Percentiles rank a stretch among this genome's conserved stretches.
These are phyloP conservation scores for Germaria angustata DNA, from an alignment of 2,888 invertebrate genomes.

Conservation along the genomic window DNA sequence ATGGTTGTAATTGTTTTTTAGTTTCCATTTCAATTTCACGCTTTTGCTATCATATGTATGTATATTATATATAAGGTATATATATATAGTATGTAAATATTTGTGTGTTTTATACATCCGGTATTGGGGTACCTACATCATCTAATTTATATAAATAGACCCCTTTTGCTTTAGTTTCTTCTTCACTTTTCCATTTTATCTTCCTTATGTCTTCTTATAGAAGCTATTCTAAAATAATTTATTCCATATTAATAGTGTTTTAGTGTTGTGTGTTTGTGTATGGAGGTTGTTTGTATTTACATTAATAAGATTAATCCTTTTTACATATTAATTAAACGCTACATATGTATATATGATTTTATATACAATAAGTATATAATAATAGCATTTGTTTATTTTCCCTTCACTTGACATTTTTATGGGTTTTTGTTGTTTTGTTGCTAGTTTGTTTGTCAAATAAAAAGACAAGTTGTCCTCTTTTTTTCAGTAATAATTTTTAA, in stretches of 20 bases:
- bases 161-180: neutral
- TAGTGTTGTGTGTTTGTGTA: conserved; percentile 14
- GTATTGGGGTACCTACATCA: conserved; percentile 1
- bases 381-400: conserved; percentile 26
- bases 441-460: no score
- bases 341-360: neutral
- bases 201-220: conserved; percentile 25
- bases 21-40: conserved; percentile 9
- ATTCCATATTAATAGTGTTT: conserved; percentile 16
- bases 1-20: conserved; percentile 49
- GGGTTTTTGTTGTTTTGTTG: no score
- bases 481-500: conserved; percentile 54
- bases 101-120: conserved; percentile 48
- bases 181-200: neutral
- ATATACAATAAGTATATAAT: conserved; percentile 28
- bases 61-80: conserved; percentile 14
- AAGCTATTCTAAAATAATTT: conserved; percentile 38
- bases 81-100: conserved; percentile 25
- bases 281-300: conserved; percentile 47
- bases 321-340: conserved; percentile 28
- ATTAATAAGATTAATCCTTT: conserved; percentile 30
- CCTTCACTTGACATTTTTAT: conserved; percentile 30
- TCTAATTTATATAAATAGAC: conserved; percentile 14
- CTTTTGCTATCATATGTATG: conserved; percentile 24
- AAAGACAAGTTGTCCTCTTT: no score